A percentile compares a stretch with the other conserved stretches of the same genome.
These are phyloP conservation scores for Hirtodrosophila cameraria DNA, from an alignment of 2,888 invertebrate genomes.

Conservation along the genomic window DNA sequence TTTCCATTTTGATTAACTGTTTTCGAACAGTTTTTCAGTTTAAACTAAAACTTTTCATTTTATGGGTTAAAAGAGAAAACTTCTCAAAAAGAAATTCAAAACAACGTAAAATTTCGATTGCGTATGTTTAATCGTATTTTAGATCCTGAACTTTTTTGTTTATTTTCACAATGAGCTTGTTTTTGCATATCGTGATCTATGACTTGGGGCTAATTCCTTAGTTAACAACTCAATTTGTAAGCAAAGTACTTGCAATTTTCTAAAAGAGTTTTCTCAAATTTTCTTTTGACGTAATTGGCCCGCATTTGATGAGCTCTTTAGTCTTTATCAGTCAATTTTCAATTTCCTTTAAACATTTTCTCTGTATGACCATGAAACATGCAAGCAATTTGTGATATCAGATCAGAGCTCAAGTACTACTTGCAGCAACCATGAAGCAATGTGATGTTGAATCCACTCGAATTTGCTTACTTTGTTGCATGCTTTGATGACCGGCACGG, in stretches of 20 bases:
- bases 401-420: conserved; percentile 50
- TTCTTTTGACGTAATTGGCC: conserved; percentile 23
- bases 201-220: background rate
- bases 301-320: conserved; percentile 25
- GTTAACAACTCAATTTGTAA: background rate
- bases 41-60: too few relatives aligned
- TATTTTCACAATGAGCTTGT: background rate
- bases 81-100: too few relatives aligned
- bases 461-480: conserved; percentile 51
- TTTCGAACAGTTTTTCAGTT: too few relatives aligned
- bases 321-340: conserved; percentile 50
- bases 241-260: conserved; percentile 24
- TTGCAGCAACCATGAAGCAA: conserved; percentile 11
- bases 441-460: conserved; percentile 52
- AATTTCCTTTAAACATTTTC: conserved; percentile 2
- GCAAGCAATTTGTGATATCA: conserved; percentile 51
- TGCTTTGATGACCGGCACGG: conserved; percentile 42
- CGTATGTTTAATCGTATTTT: too few relatives aligned
- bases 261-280: conserved; percentile 14
- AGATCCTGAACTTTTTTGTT: too few relatives aligned
- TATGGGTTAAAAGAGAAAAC: too few relatives aligned
- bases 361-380: conserved; percentile 56
- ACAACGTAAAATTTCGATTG: too few relatives aligned
- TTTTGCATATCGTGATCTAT: background rate
- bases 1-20: too few relatives aligned